These are phyloP conservation scores for Matsumurasca onukii DNA, from an alignment of 1,140 invertebrate genomes.

Conservation along the genomic window DNA sequence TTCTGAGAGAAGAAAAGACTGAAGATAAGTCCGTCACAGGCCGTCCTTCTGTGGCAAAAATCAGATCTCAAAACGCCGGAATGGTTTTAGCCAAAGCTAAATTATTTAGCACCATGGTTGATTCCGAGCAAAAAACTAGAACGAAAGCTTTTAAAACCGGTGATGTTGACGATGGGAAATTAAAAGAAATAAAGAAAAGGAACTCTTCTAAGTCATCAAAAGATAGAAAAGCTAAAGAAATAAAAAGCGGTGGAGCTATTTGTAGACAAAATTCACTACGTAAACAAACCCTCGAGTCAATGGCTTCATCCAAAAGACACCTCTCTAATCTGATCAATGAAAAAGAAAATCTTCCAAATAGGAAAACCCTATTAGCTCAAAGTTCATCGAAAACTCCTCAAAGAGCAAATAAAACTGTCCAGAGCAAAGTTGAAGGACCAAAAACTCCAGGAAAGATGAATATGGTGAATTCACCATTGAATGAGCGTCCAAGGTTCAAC, in stretches of 20 bases:
- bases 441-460: too few species aligned
- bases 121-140: background rate
- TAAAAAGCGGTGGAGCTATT: background rate
- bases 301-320: too few species aligned
- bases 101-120: constrained; percentile 57
- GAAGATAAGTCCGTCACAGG: constrained; percentile 47
- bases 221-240: background rate
- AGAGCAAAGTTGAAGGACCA: too few species aligned
- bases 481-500: too few species aligned
- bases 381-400: too few species aligned
- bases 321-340: too few species aligned
- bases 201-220: constrained; percentile 6
- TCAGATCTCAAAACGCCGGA: constrained; percentile 63
- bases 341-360: too few species aligned
- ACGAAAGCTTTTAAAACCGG: background rate
- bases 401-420: too few species aligned
- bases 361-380: too few species aligned
- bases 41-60: constrained; percentile 60
- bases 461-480: too few species aligned
- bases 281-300: too few species aligned
- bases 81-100: constrained; percentile 67
- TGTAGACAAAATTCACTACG: too few species aligned
- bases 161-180: background rate
- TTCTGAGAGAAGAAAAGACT: constrained; percentile 43
- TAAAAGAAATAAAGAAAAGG: constrained; percentile 2